phyloP scores from a whole-genome alignment of 1,140 invertebrate genomes.

The Sycophaga agraensis region DNA sequence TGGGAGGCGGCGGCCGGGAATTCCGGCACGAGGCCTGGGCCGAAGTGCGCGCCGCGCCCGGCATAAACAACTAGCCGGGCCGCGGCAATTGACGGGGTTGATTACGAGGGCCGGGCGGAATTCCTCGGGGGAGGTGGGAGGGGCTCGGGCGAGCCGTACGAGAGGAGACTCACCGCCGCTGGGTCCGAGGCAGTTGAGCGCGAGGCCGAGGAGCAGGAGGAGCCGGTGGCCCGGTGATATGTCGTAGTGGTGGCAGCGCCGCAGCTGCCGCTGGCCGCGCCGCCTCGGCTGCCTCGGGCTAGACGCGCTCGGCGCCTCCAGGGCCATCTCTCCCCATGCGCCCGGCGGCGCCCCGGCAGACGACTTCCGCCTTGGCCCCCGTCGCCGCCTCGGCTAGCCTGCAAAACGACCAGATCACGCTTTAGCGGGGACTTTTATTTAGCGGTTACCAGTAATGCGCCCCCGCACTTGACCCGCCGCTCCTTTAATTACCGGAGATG shows the following conservation, averaged over 20 bases:
- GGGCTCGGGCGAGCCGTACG: too few species aligned
- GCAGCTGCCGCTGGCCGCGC: background rate
- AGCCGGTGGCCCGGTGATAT: background rate
- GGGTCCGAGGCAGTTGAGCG: conserved; percentile 16
- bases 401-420: too few species aligned
- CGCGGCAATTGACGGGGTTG: background rate
- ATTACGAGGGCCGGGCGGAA: background rate
- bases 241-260: background rate
- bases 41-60: too few species aligned
- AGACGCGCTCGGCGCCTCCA: conserved; percentile 10
- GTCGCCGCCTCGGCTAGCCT: background rate
- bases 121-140: too few species aligned
- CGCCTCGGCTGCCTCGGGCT: background rate
- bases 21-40: too few species aligned
- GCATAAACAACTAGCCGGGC: too few species aligned
- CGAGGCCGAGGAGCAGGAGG: conserved; percentile 5
- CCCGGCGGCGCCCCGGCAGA: background rate
- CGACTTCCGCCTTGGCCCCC: background rate
- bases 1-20: too few species aligned
- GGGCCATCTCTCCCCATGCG: conserved; percentile 20
- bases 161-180: conserved; percentile 8
- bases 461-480: too few species aligned
- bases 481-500: too few species aligned
- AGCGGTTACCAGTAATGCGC: too few species aligned
- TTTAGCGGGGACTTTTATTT: too few species aligned